Conservation (phyloP, 2,888 invertebrate species). For the Parasteatoda lunata region DNA sequence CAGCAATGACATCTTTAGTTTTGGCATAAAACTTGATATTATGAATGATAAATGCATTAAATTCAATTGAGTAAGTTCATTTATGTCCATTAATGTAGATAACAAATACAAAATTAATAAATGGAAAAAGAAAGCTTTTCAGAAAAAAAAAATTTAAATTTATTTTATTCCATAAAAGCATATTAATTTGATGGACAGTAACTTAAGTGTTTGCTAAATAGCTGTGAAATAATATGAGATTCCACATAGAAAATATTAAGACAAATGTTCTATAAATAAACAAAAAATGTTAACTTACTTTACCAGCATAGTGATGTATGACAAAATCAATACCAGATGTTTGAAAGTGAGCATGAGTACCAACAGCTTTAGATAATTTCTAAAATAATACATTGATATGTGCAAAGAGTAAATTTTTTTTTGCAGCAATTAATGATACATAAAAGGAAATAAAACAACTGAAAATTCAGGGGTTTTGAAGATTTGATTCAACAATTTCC, state of each 20-base stretch:
- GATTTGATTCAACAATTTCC: not conserved
- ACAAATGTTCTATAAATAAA: no score
- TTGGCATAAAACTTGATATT: no score
- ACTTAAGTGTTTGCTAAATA: not conserved
- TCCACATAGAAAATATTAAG: no score
- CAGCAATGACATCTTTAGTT: no score
- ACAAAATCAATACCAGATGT: constrained; percentile 78
- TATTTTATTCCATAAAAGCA: no score
- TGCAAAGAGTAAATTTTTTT: not conserved
- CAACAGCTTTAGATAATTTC: constrained; percentile 78
- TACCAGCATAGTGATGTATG: constrained; percentile 82
- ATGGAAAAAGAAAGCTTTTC: not conserved
- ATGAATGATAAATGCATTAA: no score
- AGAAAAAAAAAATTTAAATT: not conserved
- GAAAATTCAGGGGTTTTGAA: not conserved
- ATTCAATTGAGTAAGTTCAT: no score
- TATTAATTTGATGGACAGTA: no score
- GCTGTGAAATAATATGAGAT: not conserved
- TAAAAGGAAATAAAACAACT: not conserved
- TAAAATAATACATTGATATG: constrained; percentile 72
- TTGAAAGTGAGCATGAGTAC: constrained; percentile 79
- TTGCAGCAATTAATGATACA: not conserved
- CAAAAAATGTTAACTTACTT: constrained; percentile 74
- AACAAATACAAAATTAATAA: not conserved
- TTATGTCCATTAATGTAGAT: no score